Percentiles rank a stretch among this genome's conserved stretches.
Conservation (phyloP, 2,888 invertebrate species). For the Anagyrus pseudococci region DNA sequence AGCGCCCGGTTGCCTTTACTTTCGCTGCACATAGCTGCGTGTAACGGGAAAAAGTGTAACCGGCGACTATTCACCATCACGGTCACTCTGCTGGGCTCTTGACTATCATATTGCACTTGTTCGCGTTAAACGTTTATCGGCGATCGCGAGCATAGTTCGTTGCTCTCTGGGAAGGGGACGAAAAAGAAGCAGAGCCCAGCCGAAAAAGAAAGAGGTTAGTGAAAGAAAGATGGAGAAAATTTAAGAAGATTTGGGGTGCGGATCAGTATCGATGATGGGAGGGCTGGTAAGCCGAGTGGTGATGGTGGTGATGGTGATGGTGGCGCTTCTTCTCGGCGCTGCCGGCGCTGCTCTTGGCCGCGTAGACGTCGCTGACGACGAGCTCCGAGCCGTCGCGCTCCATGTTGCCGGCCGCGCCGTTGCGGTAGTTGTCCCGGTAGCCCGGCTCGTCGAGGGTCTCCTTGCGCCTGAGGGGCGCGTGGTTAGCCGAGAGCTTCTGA, state of each 20-base stretch:
- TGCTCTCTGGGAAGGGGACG: too few relatives aligned
- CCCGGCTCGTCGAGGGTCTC: conserved; percentile 75
- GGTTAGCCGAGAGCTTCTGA: conserved; percentile 64
- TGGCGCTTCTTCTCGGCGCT: conserved; percentile 76
- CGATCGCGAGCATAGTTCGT: too few relatives aligned
- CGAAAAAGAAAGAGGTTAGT: too few relatives aligned
- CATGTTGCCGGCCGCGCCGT: conserved; percentile 46
- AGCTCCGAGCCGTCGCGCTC: conserved; percentile 76
- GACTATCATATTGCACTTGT: too few relatives aligned
- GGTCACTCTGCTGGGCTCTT: too few relatives aligned
- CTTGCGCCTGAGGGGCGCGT: conserved; percentile 70
- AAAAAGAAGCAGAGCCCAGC: too few relatives aligned
- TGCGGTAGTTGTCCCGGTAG: conserved; percentile 56
- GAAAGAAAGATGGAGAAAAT: too few relatives aligned
- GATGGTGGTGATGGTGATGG: conserved; percentile 69
- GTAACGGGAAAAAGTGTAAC: too few relatives aligned
- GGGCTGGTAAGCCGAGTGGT: conserved; percentile 62
- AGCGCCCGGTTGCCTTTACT: too few relatives aligned
- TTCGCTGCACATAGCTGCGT: too few relatives aligned
- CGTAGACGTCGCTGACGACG: conserved; percentile 71
- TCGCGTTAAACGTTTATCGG: too few relatives aligned
- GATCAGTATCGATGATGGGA: conserved; percentile 65
- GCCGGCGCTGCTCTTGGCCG: conserved; percentile 62
- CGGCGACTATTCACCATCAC: too few relatives aligned
- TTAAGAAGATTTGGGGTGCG: not conserved